Evolutionary conservation across 1,140 invertebrate species (phyloP).

Genomic region (Hetaerina americana): DNA sequence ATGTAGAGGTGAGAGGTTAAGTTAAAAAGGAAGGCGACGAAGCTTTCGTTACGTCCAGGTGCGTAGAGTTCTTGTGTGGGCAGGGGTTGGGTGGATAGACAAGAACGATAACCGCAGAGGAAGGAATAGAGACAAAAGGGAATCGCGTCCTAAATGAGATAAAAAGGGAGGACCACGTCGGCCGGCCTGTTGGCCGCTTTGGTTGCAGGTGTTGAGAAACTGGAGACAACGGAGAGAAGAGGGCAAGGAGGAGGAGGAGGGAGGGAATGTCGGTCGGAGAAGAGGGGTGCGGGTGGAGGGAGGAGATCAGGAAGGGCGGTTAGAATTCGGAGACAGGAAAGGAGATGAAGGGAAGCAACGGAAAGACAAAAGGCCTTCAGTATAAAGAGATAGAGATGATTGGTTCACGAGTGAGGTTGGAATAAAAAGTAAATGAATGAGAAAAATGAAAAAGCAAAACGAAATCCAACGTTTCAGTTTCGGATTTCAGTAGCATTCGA

Average conservation of each 20-base stretch:
- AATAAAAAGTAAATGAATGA: too few relatives aligned
- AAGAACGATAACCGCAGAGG: not conserved
- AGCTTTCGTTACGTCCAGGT: too few relatives aligned
- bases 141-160: not conserved
- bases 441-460: too few relatives aligned
- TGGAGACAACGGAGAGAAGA: not conserved
- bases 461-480: not conserved
- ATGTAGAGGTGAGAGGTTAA: too few relatives aligned
- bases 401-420: too few relatives aligned
- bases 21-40: too few relatives aligned
- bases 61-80: too few relatives aligned
- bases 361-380: too few relatives aligned
- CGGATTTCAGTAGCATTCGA: not conserved
- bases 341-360: too few relatives aligned
- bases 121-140: not conserved
- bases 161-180: not conserved
- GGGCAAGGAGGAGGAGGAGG: not conserved
- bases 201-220: not conserved
- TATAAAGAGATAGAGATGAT: too few relatives aligned
- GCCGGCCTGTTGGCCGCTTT: too few relatives aligned
- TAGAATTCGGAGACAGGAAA: not conserved
- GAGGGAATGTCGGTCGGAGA: not conserved
- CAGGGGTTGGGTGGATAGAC: too few relatives aligned
- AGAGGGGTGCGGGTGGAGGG: not conserved
- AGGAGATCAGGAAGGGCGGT: not conserved